These are phyloP conservation scores for Agonopterix heracliana DNA, from an alignment of 2,888 invertebrate genomes.

Conservation along the genomic window DNA sequence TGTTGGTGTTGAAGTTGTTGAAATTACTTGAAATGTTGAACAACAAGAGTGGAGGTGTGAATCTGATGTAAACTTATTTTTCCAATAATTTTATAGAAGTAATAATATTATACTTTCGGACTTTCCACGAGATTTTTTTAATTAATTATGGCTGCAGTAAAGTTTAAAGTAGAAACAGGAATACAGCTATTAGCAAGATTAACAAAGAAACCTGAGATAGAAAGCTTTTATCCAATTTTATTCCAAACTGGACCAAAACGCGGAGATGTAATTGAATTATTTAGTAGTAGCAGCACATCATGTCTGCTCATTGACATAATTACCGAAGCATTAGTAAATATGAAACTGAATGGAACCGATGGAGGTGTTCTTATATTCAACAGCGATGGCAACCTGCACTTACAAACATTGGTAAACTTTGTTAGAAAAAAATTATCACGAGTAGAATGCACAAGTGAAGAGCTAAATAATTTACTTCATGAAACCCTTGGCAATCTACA, in stretches of 20 bases:
- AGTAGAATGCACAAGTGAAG: constrained; percentile 8
- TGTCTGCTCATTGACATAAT: constrained; percentile 50
- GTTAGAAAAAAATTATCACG: constrained; percentile 28
- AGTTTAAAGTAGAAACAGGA: constrained; percentile 73
- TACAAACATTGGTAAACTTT: constrained; percentile 27
- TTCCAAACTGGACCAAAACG: constrained; percentile 50
- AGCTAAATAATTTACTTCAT: constrained; percentile 24
- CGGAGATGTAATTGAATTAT: constrained; percentile 55
- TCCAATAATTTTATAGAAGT: too few relatives aligned
- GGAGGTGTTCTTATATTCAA: constrained; percentile 52
- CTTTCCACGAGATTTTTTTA: too few relatives aligned
- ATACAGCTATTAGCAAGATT: constrained; percentile 75
- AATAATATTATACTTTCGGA: too few relatives aligned
- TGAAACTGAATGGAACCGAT: constrained; percentile 33
- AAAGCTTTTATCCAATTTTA: constrained; percentile 60
- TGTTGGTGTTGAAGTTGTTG: too few relatives aligned
- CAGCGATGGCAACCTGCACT: constrained; percentile 58
- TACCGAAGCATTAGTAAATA: constrained; percentile 42
- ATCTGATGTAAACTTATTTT: too few relatives aligned
- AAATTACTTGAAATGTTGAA: too few relatives aligned
- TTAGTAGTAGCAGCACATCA: constrained; percentile 33
- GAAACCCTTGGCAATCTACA: constrained; percentile 36
- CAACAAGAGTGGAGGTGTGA: too few relatives aligned
- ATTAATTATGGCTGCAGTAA: constrained; percentile 9
- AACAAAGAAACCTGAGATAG: constrained; percentile 50